Percentiles rank a stretch among this genome's conserved stretches.
These are phyloP conservation scores for Tokudaia muenninki DNA, from an alignment of 2,797 vertebrate species.

Conservation along the genomic window DNA sequence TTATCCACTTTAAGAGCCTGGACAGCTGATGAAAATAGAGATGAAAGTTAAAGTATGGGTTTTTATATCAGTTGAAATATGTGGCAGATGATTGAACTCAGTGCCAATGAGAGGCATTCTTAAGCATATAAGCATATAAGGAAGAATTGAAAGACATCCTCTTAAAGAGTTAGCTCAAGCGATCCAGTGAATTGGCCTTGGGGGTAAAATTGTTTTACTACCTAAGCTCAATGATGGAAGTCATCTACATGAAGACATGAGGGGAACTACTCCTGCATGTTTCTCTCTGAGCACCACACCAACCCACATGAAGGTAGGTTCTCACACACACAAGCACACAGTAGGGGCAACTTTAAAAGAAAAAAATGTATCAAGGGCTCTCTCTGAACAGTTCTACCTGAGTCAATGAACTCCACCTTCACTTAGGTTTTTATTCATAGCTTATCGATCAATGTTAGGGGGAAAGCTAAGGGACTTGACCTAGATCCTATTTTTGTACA, in stretches of 20 bases:
- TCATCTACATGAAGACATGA: not conserved
- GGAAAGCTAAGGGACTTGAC: not conserved
- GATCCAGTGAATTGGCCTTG: not conserved
- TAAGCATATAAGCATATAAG: no score
- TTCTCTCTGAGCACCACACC: not conserved
- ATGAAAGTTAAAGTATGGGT: not conserved
- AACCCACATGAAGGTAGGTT: not conserved
- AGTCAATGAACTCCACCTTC: not conserved
- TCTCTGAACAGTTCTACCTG: not conserved
- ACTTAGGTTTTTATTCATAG: not conserved
- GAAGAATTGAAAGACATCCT: not conserved
- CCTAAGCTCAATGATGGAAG: not conserved
- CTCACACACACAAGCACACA: not conserved
- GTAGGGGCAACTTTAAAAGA: not conserved
- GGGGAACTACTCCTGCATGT: not conserved
- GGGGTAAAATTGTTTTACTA: not conserved
- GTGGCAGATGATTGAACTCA: not conserved
- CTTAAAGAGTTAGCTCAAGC: not conserved
- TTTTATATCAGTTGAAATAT: not conserved
- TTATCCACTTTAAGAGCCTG: not conserved
- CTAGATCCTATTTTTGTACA: not conserved
- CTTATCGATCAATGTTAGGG: not conserved
- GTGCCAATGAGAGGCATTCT: not conserved
- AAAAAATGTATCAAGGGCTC: not conserved
- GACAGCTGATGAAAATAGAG: not conserved